Conservation (phyloP, 2,888 invertebrate species). For the Noctua janthina region DNA sequence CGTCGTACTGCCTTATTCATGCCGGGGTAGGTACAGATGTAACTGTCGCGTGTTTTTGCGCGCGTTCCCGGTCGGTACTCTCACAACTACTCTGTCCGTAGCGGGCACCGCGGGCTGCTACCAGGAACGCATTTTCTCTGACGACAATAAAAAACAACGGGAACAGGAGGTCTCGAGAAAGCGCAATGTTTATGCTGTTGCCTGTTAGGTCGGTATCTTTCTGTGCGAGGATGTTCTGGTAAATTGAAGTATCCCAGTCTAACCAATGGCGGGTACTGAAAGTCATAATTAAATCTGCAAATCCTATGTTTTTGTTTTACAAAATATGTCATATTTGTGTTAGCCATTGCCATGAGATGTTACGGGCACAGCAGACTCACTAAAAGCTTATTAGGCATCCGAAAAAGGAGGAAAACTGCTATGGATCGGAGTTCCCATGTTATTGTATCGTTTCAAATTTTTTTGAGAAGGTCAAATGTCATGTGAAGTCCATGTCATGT, state of each 20-base stretch:
- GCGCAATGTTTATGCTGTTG: neutral
- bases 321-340: neutral
- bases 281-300: neutral
- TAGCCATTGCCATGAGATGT: neutral
- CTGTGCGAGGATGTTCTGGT: neutral
- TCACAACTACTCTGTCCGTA: constrained; percentile 14
- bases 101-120: constrained; percentile 41
- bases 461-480: neutral
- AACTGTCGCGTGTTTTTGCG: constrained; percentile 55
- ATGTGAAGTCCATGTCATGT: constrained; percentile 12
- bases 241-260: neutral
- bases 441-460: neutral
- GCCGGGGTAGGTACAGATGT: constrained; percentile 50
- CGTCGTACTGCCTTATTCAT: constrained; percentile 46
- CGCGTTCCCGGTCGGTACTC: constrained; percentile 37
- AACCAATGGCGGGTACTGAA: too few species aligned
- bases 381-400: neutral
- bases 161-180: constrained; percentile 22
- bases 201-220: neutral
- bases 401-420: neutral
- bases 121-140: constrained; percentile 58
- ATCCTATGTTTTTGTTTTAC: neutral
- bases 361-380: neutral
- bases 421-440: neutral
- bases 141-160: constrained; percentile 8